Conservation (phyloP, 1,140 invertebrate species). For the Luehdorfia chinensis region DNA sequence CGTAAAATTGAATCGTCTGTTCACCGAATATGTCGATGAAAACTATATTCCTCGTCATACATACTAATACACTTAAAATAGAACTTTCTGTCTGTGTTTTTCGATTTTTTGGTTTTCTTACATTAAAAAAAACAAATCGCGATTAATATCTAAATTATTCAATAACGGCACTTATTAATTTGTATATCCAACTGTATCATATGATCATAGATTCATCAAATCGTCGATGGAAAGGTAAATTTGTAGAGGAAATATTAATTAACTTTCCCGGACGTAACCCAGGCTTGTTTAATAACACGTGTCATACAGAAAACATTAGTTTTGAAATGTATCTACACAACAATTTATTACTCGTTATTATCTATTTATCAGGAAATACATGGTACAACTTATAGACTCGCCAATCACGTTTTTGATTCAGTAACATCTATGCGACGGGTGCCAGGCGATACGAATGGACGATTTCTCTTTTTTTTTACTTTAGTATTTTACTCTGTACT, state of each 20-base stretch:
- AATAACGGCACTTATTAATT: too few species aligned
- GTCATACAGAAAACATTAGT: constrained; percentile 1
- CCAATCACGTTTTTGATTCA: constrained; percentile 21
- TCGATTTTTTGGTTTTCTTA: too few species aligned
- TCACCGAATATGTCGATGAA: too few species aligned
- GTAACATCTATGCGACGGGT: constrained; percentile 1
- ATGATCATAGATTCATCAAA: too few species aligned
- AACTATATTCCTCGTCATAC: too few species aligned
- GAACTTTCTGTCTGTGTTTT: too few species aligned
- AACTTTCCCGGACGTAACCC: constrained; percentile 2
- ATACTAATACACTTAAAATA: too few species aligned
- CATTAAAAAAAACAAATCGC: too few species aligned
- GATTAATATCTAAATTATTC: too few species aligned
- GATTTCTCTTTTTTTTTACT: constrained; percentile 13
- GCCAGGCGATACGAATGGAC: not conserved
- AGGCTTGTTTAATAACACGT: not conserved
- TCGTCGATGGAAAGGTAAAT: not conserved
- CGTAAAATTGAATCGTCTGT: too few species aligned
- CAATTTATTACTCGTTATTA: constrained; percentile 5
- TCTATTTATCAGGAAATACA: constrained; percentile 17
- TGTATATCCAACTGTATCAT: too few species aligned
- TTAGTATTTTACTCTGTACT: too few species aligned
- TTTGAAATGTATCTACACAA: not conserved
- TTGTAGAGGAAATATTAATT: constrained; percentile 3
- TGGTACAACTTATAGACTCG: not conserved